Evolutionary conservation across 2,113 vertebrate genomes (phyloP).

Genomic region (Empidonax alnorum): DNA sequence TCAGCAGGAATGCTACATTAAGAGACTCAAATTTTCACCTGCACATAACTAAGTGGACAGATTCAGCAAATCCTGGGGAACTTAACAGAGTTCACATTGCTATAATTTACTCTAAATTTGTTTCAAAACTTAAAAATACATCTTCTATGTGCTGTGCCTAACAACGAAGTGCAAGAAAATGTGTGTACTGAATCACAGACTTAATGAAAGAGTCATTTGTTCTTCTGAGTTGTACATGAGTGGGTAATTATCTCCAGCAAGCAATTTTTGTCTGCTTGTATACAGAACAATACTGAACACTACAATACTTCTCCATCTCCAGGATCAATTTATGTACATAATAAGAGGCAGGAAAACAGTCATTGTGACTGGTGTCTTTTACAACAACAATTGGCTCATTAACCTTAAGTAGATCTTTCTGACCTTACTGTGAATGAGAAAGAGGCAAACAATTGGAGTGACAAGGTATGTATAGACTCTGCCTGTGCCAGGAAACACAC

Average conservation of each 20-base stretch:
- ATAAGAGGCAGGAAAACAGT: conserved; percentile 51
- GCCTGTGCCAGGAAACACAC: not conserved
- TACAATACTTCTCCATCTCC: conserved; percentile 27
- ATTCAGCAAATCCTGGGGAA: not conserved
- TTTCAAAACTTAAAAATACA: not conserved
- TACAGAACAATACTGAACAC: conserved; percentile 14
- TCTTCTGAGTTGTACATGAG: conserved; percentile 45
- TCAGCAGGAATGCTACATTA: not conserved
- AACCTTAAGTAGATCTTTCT: conserved; percentile 50
- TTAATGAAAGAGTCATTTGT: conserved; percentile 49
- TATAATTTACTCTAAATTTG: not conserved
- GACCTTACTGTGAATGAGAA: not conserved
- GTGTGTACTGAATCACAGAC: conserved; percentile 4
- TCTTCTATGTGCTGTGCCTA: not conserved
- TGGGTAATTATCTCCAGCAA: conserved; percentile 56
- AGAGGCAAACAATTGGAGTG: not conserved
- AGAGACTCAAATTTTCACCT: not conserved
- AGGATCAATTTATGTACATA: conserved; percentile 42
- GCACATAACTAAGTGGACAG: not conserved
- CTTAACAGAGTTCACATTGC: not conserved
- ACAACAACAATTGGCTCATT: conserved; percentile 63
- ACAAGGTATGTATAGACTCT: not conserved
- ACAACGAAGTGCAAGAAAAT: not conserved
- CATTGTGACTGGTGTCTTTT: conserved; percentile 16
- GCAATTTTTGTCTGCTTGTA: conserved; percentile 34